Conservation (phyloP, 1,140 invertebrate genomes). For the Lasioglossum albipes region DNA sequence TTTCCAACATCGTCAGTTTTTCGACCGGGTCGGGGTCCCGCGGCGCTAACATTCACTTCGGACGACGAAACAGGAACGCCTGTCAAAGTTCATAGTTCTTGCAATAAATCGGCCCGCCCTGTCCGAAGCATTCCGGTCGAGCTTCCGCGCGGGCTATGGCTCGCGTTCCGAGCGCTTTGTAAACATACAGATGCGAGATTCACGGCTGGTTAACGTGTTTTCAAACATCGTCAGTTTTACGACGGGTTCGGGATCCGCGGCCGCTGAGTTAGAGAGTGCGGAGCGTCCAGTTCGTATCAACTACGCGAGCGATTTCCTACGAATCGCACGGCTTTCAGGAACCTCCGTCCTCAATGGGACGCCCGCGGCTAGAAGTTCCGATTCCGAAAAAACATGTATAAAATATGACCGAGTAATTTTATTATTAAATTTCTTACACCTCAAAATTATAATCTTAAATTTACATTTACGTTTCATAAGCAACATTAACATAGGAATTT, state of each 20-base stretch:
- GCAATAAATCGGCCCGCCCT: neutral
- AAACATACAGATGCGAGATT: neutral
- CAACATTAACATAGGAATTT: too few species aligned
- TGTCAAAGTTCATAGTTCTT: neutral
- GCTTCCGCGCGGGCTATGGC: neutral
- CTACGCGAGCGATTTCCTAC: neutral
- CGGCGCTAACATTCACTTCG: too few species aligned
- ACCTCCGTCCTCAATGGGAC: too few species aligned
- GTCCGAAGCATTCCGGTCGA: neutral
- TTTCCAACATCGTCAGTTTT: neutral
- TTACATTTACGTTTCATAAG: too few species aligned
- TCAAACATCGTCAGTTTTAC: neutral
- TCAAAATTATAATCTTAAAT: too few species aligned
- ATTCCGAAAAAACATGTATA: too few species aligned
- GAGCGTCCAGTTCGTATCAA: neutral
- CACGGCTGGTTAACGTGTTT: neutral
- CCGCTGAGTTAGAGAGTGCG: too few species aligned
- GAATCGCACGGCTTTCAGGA: too few species aligned
- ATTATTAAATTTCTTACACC: too few species aligned
- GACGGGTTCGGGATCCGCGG: neutral
- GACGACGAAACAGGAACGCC: slow-evolving; percentile 3
- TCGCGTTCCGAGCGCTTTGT: neutral
- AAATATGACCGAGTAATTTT: too few species aligned
- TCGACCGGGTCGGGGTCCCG: neutral
- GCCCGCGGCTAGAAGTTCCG: too few species aligned